Evolutionary conservation across 2,888 invertebrate genomes (phyloP).

Genomic region (Candidula unifasciata): DNA sequence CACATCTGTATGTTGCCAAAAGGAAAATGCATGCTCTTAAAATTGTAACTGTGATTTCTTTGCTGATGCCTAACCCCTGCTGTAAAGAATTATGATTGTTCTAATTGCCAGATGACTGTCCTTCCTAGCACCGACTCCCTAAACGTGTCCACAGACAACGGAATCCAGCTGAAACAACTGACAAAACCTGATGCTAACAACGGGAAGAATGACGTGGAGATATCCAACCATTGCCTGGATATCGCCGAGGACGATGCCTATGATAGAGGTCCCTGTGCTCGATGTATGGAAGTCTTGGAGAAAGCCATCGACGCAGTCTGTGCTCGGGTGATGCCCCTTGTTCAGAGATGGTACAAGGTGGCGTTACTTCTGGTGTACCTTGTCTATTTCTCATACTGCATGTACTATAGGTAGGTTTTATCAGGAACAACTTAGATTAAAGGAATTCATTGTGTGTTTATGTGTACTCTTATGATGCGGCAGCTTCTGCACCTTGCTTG

Average conservation of each 20-base stretch:
- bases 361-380: background rate
- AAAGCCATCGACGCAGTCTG: background rate
- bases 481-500: too few species aligned
- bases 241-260: background rate
- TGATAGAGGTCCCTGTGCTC: slow-evolving; percentile 23
- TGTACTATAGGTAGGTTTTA: slow-evolving; percentile 39
- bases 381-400: slow-evolving; percentile 34
- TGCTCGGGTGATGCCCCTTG: background rate
- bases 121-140: background rate
- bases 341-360: background rate
- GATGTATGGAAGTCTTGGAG: slow-evolving; percentile 10
- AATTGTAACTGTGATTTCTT: too few species aligned
- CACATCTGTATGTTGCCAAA: too few species aligned
- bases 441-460: too few species aligned
- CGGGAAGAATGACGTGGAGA: background rate
- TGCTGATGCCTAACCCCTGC: too few species aligned
- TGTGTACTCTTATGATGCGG: too few species aligned
- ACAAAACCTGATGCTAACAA: background rate
- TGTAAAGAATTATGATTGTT: background rate
- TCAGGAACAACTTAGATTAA: too few species aligned
- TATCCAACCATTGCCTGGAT: background rate
- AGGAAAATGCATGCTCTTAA: too few species aligned
- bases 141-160: background rate
- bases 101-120: background rate
- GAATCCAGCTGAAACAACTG: background rate